Base-by-base conservation (phyloP, 2,797 vertebrate genomes). In the Sebastes steindachneri region DNA sequence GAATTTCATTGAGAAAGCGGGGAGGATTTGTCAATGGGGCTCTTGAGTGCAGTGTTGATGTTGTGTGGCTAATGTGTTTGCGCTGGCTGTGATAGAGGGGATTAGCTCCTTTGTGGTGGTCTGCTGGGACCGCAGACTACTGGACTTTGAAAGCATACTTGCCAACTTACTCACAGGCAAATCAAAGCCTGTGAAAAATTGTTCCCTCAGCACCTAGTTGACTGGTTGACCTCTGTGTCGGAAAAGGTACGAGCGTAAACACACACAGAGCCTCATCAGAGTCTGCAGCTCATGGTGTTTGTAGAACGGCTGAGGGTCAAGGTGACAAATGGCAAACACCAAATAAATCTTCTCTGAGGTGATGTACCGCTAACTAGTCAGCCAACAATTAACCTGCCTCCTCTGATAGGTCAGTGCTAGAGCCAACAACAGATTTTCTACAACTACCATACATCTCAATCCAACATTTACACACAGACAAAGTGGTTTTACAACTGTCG, bases 101-200 rank as follows among this genome's bases (percentile, higher is more conserved):
- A 93, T 93, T 92, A 93, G 87, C 82, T 86, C 88, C 85, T 92
- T 92, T 93, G 90, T 89, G 93, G 88, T 85, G 83, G 92, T 89
- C 89, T 75, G 87, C 82, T 84, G 82, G 88, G 88, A 90, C 89
- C 53, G 79, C 88, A 94, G 89, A 94, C 95, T 95, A 95, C 94
- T 93, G 95, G 93, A 96, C 95, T 95, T 95, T 95, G 93, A 95
- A 91, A 92, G 93, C 91, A 93, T 86, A 93, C 89, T 90, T 88
- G 89, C 92, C 88, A 92, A 92, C 91, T 93, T 89, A 91, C 90
- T 93, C 91, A 92, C 75, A 78, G 77, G 77, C 86, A 88, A 91
- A 95, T 93, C 93, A 94, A 95, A 94, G 91, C 64, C 80, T 70
- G 88, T 85, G 89, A 93, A 84, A 91, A 93, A 90, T 86, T 9